Conservation (phyloP, 2,888 invertebrate genomes). For the Phalangium opilio region DNA sequence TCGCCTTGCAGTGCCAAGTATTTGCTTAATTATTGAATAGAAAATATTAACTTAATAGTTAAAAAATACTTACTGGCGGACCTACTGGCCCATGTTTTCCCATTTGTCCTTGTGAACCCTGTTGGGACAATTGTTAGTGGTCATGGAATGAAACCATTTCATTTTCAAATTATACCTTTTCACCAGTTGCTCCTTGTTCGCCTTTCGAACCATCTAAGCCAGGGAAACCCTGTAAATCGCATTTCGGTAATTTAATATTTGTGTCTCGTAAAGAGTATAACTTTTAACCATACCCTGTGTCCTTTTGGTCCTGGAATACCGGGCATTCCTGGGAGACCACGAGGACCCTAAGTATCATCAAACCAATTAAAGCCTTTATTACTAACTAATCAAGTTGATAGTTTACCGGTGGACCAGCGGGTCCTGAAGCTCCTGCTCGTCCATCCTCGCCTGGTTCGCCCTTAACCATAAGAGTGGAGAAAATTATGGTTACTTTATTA, state of each 20-base stretch:
- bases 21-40: too few species aligned
- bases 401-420: constrained; percentile 31
- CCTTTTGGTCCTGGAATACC: constrained; percentile 69
- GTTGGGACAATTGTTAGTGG: too few species aligned
- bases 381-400: too few species aligned
- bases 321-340: constrained; percentile 57
- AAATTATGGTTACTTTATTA: background rate
- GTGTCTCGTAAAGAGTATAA: background rate
- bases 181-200: constrained; percentile 56
- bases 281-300: constrained; percentile 42
- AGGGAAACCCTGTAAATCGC: constrained; percentile 39
- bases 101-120: constrained; percentile 20
- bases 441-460: constrained; percentile 17
- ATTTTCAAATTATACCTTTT: constrained; percentile 46
- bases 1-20: too few species aligned
- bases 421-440: constrained; percentile 18
- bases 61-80: constrained; percentile 39
- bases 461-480: constrained; percentile 3
- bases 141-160: too few species aligned
- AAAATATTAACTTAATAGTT: too few species aligned
- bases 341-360: constrained; percentile 38
- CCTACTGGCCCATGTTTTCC: constrained; percentile 16
- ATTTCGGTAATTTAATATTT: constrained; percentile 1
- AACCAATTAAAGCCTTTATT: too few species aligned
- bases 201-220: constrained; percentile 68